Base-by-base conservation (phyloP, 1,140 invertebrate genomes). In the Vanessa tameamea region DNA sequence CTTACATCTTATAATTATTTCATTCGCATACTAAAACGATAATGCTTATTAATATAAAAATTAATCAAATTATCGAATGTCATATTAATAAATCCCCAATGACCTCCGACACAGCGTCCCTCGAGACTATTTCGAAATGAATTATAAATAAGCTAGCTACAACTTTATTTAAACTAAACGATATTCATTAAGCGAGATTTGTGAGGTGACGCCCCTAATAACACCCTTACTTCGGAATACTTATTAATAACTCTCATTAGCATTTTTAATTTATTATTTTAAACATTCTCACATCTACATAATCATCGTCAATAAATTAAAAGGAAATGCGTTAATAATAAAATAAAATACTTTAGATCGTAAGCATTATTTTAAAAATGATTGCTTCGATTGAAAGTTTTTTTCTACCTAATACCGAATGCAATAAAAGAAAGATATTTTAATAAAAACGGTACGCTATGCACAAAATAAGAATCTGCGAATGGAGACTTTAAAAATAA, bases 81-180 rank as follows among this genome's bases (percentile, higher is more conserved):
- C n/a, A 20, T 57, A 26, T 14, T 50, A 81, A 79, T 81, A 78
- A 55, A 50, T 50, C 64, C 61, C 64, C n/a, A n/a, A 47, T 57
- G 47, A 43, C 53, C 63, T 70, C 51, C 14, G 16, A 63, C 26
- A 47, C 51, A 16, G 43, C 50, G 48, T 73, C 74, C 79, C 82
- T 55, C 37, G 64, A 8, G 68, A 61, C 71, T 59, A 76, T 53
- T 75, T 73, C 70, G 57, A 76, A 78, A 82, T 82, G 72, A 85
- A 83, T 79, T 78, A 81, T 82, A 79, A 85, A 77, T 81, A 81
- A 73, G 57, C 72, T 63, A 69, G 67, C 80, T 75, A 82, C 82
- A 79, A 78, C 81, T 79, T 76, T 81, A 85, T 85, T 85, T 82
- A 80, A 82, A 82, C 78, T 82, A 84, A 84, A 81, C 78, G 77